Base-by-base conservation (phyloP, 2,113 vertebrate species). In the Oncorhynchus keta region DNA sequence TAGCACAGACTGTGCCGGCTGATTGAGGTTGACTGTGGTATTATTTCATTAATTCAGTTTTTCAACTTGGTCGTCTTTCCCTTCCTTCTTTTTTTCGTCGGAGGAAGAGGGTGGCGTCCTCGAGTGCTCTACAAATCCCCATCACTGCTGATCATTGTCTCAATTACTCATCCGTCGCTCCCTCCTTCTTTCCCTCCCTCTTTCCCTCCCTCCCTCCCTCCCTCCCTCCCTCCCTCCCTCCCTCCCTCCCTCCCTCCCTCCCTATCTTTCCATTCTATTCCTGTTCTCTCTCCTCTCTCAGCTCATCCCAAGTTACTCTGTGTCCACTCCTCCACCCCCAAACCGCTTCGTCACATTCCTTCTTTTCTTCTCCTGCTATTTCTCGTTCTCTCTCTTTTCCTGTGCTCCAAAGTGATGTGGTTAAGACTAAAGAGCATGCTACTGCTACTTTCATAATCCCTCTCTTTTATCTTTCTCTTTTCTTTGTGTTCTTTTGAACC, bases 61-160 rank as follows among this genome's bases (percentile, higher is more conserved):
- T 45, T 11, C 39, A 45, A 45, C 39, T 39, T 39, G 35, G 39
- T 45, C 9, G 9, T 45, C 39, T 45, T 45, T 45, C 39, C 2
- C 9, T 45, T 9, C 8, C 39, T 11, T 45, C 8, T 45, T 11
- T 45, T 45, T 45, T 45, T 45, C 39, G 39, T 11, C 9, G 39
- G 39, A 68, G 35, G 24, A 30, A 73, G 49, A 32, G 4, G 22
- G 48, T 30, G 78, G 68, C 64, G 48, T 91, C 87, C 86, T 90
- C 88, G 76, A 65, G 70, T 74, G 65, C 81, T 82, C 24, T 76
- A 68, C 83, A 80, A 76, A 77, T 79, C 83, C 22, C 90, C 86
- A 90, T 93, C 92, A 87, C 86, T 86, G 90, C 89, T 89, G 84
- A 93, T 93, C 90, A 93, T 91, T 77, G 84, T 91, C 90, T 92